Evolutionary conservation across 92 coral and sea anemone genomes (phyloP).

Genomic region (Scolanthus callimorphus): DNA sequence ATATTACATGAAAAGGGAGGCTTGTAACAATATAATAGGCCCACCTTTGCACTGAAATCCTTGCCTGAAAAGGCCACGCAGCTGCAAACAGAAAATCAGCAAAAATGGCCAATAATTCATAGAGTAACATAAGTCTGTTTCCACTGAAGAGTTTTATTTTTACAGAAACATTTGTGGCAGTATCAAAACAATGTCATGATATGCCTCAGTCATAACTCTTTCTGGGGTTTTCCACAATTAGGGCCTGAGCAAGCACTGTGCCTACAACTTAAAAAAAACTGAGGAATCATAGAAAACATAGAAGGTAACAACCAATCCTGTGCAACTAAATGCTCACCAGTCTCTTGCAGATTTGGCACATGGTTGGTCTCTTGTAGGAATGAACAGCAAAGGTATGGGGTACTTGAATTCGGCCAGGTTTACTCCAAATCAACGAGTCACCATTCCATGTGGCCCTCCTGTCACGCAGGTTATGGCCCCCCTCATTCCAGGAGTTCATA

Average conservation of each 20-base stretch:
- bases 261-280: no score
- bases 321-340: constrained; percentile 48
- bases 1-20: no score
- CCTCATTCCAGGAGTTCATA: constrained; percentile 43
- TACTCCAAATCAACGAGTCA: constrained; percentile 80
- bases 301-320: neutral
- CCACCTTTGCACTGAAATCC: constrained; percentile 96
- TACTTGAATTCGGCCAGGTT: constrained; percentile 84
- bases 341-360: constrained; percentile 92
- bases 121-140: no score
- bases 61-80: constrained; percentile 84
- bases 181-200: no score
- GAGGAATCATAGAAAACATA: no score
- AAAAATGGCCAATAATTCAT: no score
- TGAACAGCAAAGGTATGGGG: constrained; percentile 95
- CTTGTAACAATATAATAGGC: neutral
- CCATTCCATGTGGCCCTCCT: constrained; percentile 86
- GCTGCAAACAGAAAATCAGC: constrained; percentile 25
- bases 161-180: no score
- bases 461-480: constrained; percentile 24
- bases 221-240: no score
- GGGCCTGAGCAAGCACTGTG: no score
- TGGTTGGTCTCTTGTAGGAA: constrained; percentile 90
- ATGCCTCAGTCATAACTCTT: no score
- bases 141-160: no score